These are phyloP conservation scores for Melangyna quadrimaculata DNA, from an alignment of 2,888 invertebrate species.

Conservation along the genomic window DNA sequence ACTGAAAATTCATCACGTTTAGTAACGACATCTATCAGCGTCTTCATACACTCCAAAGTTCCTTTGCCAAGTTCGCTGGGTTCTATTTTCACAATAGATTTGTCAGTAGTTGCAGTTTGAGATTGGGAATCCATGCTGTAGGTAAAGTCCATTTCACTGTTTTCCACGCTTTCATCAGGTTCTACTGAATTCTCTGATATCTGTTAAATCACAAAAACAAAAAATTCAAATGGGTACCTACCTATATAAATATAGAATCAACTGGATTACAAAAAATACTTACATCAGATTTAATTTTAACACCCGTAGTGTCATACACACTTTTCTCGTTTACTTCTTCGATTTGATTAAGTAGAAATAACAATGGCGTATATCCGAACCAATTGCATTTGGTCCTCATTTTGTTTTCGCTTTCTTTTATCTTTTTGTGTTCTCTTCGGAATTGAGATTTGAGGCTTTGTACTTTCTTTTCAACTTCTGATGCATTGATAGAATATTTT, in stretches of 20 bases:
- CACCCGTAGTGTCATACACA: background rate
- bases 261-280: background rate
- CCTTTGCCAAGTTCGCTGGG: background rate
- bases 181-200: background rate
- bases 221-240: background rate
- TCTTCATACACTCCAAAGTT: slow-evolving; percentile 16
- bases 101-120: background rate
- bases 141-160: background rate
- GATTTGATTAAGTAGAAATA: background rate
- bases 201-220: background rate
- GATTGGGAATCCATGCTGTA: background rate
- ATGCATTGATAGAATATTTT: background rate
- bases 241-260: background rate
- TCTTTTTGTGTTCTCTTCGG: slow-evolving; percentile 21
- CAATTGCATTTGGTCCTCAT: slow-evolving; percentile 1
- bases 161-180: background rate
- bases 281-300: slow-evolving; percentile 12
- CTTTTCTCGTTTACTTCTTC: background rate
- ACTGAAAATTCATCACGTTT: slow-evolving; percentile 32
- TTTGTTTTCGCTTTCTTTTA: background rate
- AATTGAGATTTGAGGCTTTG: slow-evolving; percentile 33
- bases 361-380: slow-evolving; percentile 42
- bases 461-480: slow-evolving; percentile 27
- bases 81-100: background rate
- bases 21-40: slow-evolving; percentile 22